phyloP scores from a whole-genome alignment of 2,888 invertebrate species.

The Bimastos eiseni region DNA sequence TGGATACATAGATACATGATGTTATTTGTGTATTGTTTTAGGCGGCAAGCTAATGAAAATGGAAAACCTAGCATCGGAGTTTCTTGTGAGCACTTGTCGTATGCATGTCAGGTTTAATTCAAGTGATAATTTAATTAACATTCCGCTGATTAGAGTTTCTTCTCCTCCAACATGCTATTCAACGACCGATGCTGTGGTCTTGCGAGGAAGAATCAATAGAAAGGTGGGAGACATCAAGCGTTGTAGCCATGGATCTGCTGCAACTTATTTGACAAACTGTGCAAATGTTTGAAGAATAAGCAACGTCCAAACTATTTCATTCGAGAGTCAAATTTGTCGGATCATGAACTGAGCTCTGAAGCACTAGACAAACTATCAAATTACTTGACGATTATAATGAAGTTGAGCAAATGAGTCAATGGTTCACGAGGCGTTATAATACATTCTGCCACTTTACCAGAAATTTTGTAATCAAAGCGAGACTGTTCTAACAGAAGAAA shows the following conservation, averaged over 20 bases:
- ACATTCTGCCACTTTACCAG: too few species aligned
- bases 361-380: too few species aligned
- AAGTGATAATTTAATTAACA: fast-evolving
- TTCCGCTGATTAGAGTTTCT: not conserved
- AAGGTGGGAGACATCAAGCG: not conserved
- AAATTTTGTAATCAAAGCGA: too few species aligned
- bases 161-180: not conserved
- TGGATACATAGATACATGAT: too few species aligned
- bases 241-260: not conserved
- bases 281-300: not conserved
- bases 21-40: too few species aligned
- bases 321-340: not conserved
- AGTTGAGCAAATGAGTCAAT: too few species aligned
- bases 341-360: not conserved
- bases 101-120: not conserved
- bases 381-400: too few species aligned
- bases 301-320: not conserved
- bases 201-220: not conserved
- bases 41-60: not conserved
- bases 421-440: too few species aligned
- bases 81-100: not conserved
- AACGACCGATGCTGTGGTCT: not conserved
- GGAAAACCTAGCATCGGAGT: not conserved
- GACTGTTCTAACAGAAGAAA: too few species aligned
- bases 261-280: not conserved